phyloP scores from a whole-genome alignment of 2,113 vertebrate species.

The Pongo abelii region DNA sequence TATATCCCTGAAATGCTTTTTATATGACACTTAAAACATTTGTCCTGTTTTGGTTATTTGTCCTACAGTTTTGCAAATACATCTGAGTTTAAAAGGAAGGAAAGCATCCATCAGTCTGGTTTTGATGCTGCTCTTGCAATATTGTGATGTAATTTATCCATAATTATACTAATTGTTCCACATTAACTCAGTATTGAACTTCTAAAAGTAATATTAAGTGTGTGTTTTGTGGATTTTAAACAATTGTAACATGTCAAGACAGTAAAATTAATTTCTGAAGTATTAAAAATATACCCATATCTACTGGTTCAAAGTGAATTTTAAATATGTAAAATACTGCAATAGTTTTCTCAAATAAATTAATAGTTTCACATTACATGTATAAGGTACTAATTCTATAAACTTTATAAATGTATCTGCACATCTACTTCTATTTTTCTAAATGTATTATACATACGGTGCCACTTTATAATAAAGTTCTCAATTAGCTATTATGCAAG shows the following conservation, averaged over 20 bases:
- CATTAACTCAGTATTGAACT: neutral
- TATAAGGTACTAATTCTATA: neutral
- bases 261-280: neutral
- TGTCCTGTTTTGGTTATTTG: neutral
- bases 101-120: neutral
- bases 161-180: neutral
- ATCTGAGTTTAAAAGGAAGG: neutral
- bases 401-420: neutral
- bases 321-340: neutral
- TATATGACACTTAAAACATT: neutral
- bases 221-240: neutral
- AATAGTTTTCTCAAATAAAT: neutral
- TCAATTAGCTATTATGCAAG: neutral
- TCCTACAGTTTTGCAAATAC: neutral
- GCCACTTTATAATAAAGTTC: neutral
- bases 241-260: neutral
- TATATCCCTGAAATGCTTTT: neutral
- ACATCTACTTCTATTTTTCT: neutral
- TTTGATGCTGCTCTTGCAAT: slow-evolving; percentile 4
- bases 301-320: neutral
- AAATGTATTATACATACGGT: neutral
- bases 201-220: neutral
- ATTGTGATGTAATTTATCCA: neutral
- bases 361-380: neutral
- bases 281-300: neutral